phyloP scores from a whole-genome alignment of 2,888 invertebrate genomes.

The Mythimna pallens region DNA sequence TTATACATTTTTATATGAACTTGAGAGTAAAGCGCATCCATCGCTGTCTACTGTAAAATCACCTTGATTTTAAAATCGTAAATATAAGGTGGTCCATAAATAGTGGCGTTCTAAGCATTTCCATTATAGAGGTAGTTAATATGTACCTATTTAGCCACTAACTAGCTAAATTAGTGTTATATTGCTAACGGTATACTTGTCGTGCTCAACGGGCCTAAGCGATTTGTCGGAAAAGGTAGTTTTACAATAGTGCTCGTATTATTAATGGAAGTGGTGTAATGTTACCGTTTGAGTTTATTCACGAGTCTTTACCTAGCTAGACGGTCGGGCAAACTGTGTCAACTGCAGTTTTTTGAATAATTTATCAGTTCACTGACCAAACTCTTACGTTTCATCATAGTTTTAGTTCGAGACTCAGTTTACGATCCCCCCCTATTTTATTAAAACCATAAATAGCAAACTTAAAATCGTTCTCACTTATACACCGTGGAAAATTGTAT shows the following conservation, averaged over 20 bases:
- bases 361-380: not conserved
- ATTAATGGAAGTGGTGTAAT: constrained; percentile 35
- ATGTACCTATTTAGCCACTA: constrained; percentile 37
- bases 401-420: constrained; percentile 2
- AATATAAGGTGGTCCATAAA: constrained; percentile 10
- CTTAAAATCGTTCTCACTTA: constrained; percentile 34
- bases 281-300: constrained; percentile 33
- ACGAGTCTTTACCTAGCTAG: constrained; percentile 10
- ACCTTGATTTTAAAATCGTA: constrained; percentile 11
- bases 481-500: constrained; percentile 27
- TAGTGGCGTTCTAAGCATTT: constrained; percentile 10
- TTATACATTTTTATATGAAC: constrained; percentile 8
- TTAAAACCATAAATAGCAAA: constrained; percentile 25
- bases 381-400: not conserved
- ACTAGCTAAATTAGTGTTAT: constrained; percentile 50
- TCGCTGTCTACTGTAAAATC: constrained; percentile 21
- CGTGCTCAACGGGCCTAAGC: constrained; percentile 48
- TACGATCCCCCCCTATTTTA: not conserved
- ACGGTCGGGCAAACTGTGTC: constrained; percentile 2
- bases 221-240: constrained; percentile 48
- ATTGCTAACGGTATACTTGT: constrained; percentile 37
- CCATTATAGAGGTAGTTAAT: constrained; percentile 26
- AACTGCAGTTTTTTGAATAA: constrained; percentile 4
- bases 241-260: constrained; percentile 20
- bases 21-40: constrained; percentile 9